These are phyloP conservation scores for Sarcophaga rosellei DNA, from an alignment of 2,888 invertebrate species.

Conservation along the genomic window DNA sequence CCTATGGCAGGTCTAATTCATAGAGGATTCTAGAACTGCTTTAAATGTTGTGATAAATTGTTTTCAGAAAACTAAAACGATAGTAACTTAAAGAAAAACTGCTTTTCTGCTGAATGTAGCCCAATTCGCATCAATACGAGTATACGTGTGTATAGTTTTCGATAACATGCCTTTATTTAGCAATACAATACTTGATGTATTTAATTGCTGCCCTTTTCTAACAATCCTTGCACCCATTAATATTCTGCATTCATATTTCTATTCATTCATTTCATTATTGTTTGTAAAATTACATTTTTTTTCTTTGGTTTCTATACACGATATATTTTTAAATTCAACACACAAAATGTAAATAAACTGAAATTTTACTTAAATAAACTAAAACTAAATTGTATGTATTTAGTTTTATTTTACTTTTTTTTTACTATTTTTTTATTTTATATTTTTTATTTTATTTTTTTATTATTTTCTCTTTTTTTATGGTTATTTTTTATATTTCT, in stretches of 20 bases:
- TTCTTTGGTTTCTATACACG: conserved; percentile 13
- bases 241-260: neutral
- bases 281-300: neutral
- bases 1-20: too few species aligned
- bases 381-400: conserved; percentile 2
- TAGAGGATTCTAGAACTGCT: too few species aligned
- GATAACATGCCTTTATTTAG: neutral
- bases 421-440: neutral
- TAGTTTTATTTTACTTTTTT: neutral
- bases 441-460: neutral
- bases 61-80: too few species aligned
- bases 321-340: conserved; percentile 55
- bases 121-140: too few species aligned
- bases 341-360: conserved; percentile 58
- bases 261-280: neutral
- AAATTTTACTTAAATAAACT: conserved; percentile 58
- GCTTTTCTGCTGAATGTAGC: too few species aligned
- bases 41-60: too few species aligned
- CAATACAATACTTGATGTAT: neutral
- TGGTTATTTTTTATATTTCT: conserved; percentile 47
- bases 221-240: neutral
- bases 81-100: too few species aligned
- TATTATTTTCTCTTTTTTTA: conserved; percentile 25
- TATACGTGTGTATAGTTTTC: neutral
- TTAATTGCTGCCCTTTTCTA: neutral